A percentile compares a stretch with the other conserved stretches of the same genome.
Conservation (phyloP, 2,797 vertebrate genomes). For the Hippocampus kuda region DNA sequence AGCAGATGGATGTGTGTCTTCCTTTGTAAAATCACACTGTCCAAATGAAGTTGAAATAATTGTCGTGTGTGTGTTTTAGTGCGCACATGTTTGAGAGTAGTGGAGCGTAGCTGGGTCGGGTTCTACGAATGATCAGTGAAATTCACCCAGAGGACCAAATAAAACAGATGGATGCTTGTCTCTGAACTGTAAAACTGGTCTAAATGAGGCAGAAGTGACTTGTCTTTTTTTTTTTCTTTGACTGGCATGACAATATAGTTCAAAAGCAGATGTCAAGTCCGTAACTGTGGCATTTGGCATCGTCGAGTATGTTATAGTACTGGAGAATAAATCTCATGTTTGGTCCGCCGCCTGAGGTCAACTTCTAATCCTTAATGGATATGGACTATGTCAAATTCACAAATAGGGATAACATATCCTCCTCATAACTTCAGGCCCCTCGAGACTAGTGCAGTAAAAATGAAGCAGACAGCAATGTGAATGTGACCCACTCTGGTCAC, state of each 20-base stretch:
- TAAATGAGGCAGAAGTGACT: constrained; percentile 42
- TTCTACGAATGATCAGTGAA: constrained; percentile 42
- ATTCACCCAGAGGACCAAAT: constrained; percentile 32
- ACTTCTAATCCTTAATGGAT: constrained; percentile 50
- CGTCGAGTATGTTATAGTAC: constrained; percentile 14
- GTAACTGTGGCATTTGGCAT: constrained; percentile 17
- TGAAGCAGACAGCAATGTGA: constrained; percentile 12
- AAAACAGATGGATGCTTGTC: constrained; percentile 43
- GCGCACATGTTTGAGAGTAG: constrained; percentile 17
- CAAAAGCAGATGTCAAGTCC: constrained; percentile 19
- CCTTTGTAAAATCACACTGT: constrained; percentile 19
- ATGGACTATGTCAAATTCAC: constrained; percentile 53
- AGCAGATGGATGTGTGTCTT: constrained; percentile 40
- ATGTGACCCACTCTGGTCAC: background rate
- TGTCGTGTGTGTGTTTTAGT: constrained; percentile 4
- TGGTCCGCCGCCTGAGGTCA: constrained; percentile 55
- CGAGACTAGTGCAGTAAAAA: constrained; percentile 23
- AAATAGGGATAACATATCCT: constrained; percentile 35
- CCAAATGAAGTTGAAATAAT: constrained; percentile 40
- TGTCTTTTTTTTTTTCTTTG: constrained; percentile 4
- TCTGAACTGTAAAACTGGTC: constrained; percentile 32
- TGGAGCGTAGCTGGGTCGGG: constrained; percentile 20
- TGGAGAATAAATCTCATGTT: constrained; percentile 37
- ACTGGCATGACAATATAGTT: constrained; percentile 20
- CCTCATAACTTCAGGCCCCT: constrained; percentile 25